These are phyloP conservation scores for Numida meleagris DNA, from an alignment of 2,113 vertebrate species.

Conservation along the genomic window DNA sequence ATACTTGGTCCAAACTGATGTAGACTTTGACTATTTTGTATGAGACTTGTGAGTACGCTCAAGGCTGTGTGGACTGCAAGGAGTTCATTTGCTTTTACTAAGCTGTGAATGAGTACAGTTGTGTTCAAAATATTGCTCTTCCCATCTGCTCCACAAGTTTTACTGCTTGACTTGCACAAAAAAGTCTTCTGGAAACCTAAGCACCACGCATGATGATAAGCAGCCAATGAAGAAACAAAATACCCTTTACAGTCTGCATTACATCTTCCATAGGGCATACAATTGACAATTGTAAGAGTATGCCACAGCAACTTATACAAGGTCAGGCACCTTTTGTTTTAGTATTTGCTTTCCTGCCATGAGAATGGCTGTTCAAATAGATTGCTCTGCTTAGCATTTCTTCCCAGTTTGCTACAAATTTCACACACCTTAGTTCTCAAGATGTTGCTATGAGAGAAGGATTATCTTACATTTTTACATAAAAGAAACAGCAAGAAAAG, in stretches of 20 bases:
- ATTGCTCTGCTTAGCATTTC: neutral
- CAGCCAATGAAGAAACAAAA: neutral
- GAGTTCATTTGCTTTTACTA: neutral
- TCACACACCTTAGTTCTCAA: neutral
- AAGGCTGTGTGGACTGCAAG: neutral
- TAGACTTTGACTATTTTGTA: neutral
- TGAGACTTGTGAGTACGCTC: neutral
- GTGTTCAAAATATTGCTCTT: neutral
- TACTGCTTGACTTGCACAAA: neutral
- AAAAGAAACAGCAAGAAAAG: neutral
- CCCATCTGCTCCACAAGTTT: neutral
- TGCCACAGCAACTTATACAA: neutral
- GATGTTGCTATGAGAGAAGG: neutral
- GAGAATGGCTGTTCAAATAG: neutral
- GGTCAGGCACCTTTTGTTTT: neutral
- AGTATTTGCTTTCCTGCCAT: neutral
- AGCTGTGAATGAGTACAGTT: neutral
- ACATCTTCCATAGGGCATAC: neutral
- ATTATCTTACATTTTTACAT: neutral
- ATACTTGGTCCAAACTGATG: neutral
- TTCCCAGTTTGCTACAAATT: neutral
- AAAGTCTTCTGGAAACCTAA: neutral
- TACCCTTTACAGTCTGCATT: neutral
- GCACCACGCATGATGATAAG: neutral
- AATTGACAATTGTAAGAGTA: neutral